These are phyloP conservation scores for Rattus rattus DNA, from an alignment of 2,113 vertebrate genomes.

Conservation along the genomic window DNA sequence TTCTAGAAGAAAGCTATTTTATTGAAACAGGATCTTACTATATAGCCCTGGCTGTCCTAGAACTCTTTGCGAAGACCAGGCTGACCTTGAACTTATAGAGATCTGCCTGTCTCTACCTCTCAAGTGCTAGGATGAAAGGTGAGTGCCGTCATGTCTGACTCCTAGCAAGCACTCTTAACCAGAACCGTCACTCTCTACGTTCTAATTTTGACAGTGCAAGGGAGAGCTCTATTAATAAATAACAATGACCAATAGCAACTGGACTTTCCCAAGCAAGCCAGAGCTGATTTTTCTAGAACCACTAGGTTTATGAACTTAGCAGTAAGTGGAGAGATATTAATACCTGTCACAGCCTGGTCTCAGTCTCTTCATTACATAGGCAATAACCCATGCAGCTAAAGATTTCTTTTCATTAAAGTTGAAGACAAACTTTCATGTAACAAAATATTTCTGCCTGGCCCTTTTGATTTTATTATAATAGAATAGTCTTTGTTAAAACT, in stretches of 20 bases:
- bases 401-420: constrained; percentile 21
- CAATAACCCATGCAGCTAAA: constrained; percentile 8
- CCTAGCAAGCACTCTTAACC: background rate
- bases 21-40: background rate
- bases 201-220: constrained; percentile 17
- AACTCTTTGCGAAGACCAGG: background rate
- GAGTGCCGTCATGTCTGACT: background rate
- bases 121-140: background rate
- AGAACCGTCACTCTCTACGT: background rate
- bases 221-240: constrained; percentile 34
- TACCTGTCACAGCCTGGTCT: background rate
- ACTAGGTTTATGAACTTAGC: background rate
- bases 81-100: background rate
- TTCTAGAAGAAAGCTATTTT: constrained; percentile 23
- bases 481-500: constrained; percentile 25
- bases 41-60: background rate
- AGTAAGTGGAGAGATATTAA: background rate
- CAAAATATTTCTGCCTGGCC: constrained; percentile 35
- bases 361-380: background rate
- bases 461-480: constrained; percentile 34
- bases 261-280: background rate
- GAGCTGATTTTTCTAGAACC: background rate
- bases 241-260: background rate
- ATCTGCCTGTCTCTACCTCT: background rate
- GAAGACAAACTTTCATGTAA: background rate